A percentile compares a stretch with the other conserved stretches of the same genome.
phyloP scores from a whole-genome alignment of 2,888 invertebrate species.

The Pandemis corylana region DNA sequence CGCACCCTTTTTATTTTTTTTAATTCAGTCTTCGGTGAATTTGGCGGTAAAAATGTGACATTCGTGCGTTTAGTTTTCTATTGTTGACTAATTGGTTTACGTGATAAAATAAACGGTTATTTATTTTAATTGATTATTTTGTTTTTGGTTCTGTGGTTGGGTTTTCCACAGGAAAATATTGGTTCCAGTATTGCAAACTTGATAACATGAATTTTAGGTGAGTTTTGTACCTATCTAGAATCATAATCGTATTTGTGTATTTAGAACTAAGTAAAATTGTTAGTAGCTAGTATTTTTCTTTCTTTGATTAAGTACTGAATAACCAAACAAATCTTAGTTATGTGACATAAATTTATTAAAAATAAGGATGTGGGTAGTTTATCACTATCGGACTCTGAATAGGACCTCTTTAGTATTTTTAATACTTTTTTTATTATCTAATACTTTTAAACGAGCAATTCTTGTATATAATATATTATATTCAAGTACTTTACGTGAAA shows the following conservation, averaged over 20 bases:
- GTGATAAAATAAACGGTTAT: slow-evolving; percentile 5
- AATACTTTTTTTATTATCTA: no score
- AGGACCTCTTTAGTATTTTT: no score
- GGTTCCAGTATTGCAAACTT: not conserved
- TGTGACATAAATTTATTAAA: no score
- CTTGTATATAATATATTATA: no score
- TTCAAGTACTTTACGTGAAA: no score
- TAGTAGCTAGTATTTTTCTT: not conserved
- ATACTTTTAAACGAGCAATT: no score
- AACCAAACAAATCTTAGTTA: no score
- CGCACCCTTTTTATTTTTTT: slow-evolving; percentile 10
- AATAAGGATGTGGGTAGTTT: no score
- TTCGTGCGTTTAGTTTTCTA: slow-evolving; percentile 13
- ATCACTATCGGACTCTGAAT: no score
- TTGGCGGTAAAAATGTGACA: slow-evolving; percentile 33
- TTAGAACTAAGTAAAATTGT: not conserved
- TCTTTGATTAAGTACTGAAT: no score
- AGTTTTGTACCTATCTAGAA: not conserved
- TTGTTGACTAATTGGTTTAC: slow-evolving; percentile 3
- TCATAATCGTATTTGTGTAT: not conserved
- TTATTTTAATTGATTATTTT: slow-evolving; percentile 1
- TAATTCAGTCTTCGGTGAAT: not conserved
- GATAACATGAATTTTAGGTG: slow-evolving; percentile 8
- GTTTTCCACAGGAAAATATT: slow-evolving; percentile 10
- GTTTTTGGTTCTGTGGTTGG: slow-evolving; percentile 1